These are phyloP conservation scores for Colius striatus DNA, from an alignment of 2,113 vertebrate species.

Conservation along the genomic window DNA sequence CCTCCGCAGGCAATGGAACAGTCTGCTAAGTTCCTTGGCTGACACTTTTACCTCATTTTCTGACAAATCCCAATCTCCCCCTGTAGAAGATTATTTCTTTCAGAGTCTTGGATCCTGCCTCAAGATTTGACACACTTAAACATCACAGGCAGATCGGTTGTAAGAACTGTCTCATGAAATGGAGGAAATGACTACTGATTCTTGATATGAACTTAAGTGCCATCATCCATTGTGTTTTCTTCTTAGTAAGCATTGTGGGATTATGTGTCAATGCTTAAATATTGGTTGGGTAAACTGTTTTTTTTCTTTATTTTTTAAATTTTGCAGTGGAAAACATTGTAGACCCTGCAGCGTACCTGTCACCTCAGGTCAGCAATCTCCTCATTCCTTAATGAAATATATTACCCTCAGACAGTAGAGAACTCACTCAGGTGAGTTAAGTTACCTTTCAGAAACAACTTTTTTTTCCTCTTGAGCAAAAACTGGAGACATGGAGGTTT, in stretches of 20 bases:
- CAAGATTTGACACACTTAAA: not conserved
- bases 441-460: not conserved
- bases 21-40: not conserved
- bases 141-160: too few species aligned
- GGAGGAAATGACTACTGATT: rapidly evolving
- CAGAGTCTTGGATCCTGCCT: too few species aligned
- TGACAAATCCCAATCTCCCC: rapidly evolving
- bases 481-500: not conserved
- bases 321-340: not conserved
- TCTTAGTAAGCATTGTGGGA: too few species aligned
- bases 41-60: not conserved
- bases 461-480: not conserved
- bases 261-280: not conserved
- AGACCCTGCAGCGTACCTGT: rapidly evolving
- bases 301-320: not conserved
- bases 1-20: constrained; percentile 14
- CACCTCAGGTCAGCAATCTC: rapidly evolving
- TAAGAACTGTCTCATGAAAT: not conserved
- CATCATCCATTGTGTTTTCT: rapidly evolving
- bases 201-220: not conserved
- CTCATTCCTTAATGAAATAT: rapidly evolving
- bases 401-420: rapidly evolving
- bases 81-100: too few species aligned
- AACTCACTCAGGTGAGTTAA: too few species aligned
- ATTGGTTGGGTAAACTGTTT: not conserved